Evolutionary conservation across 2,888 invertebrate genomes (phyloP), one percentile per base, ranked within the genome.

Genomic region (Geophilus truncorum): DNA sequence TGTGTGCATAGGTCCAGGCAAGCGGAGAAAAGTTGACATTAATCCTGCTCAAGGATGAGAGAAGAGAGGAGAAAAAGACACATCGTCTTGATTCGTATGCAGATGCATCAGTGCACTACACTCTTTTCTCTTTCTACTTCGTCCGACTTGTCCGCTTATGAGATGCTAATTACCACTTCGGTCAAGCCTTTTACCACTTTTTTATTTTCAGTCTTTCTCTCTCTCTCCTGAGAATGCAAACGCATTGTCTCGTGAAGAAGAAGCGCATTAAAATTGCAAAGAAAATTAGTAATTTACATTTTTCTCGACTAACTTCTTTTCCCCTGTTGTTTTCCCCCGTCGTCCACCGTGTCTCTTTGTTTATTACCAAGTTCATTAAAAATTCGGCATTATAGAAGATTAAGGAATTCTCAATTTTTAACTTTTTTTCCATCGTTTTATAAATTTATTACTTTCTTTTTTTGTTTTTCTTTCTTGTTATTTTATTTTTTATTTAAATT

Each of bases 291-390:
- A 51, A 51, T 51, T 51, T 51, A 51, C 51, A 51, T 51, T 51
- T 51, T 51, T 51, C 51, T 51, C 51, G 51, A 51, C 51, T 51
- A 51, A 51, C 51, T 51, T 51, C 51, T 51, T 51, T 51, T 51
- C 51, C 51, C 28, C 28, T 75, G 76, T 75, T 32, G 28, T 75
- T 32, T n/a, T 28, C 32, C 76, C 30, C 32, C 76, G 76, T 75
- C 76, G 76, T 75, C 76, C 30, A 75, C n/a, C 76, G 76, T n/a
- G 76, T 75, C 32, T 32, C 76, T 75, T 32, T 75, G 32, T 32
- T 75, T 75, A 75, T 75, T 75, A 32, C 76, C 15, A 75, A 32
- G 32, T 32, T 75, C 28, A 75, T 75, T 32, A 75, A 75, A 75
- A 75, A 75, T 32, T 32, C 28, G 32, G 28, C 76, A 75, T 32